These are phyloP conservation scores for Metaphire vulgaris DNA, from an alignment of 1,140 invertebrate species.

Conservation along the genomic window DNA sequence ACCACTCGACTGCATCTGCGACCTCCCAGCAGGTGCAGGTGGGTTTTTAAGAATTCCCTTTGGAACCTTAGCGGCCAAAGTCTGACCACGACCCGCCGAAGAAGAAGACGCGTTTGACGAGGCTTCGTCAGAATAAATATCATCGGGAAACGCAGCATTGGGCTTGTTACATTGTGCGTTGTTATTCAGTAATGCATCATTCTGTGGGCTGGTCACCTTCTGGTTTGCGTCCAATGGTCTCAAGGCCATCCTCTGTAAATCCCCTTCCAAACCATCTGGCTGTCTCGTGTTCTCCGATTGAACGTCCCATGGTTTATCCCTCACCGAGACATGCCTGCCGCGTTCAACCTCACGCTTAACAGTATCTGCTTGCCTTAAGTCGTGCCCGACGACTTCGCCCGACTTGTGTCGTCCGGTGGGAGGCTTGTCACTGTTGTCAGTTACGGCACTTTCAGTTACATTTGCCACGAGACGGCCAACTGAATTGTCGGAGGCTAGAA, in stretches of 20 bases:
- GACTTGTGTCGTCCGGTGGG: neutral
- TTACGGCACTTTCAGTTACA: no score
- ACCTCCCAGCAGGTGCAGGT: neutral
- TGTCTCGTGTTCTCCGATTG: neutral
- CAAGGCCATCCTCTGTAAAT: neutral
- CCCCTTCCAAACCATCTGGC: neutral
- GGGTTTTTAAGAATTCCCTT: neutral
- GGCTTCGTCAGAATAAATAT: neutral
- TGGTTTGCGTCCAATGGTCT: neutral
- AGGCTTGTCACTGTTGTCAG: no score
- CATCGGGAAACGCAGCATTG: no score
- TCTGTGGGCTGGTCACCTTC: no score
- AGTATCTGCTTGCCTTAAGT: neutral
- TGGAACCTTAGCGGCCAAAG: neutral
- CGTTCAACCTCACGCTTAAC: neutral
- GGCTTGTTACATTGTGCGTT: no score
- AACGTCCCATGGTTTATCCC: neutral
- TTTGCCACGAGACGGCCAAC: no score
- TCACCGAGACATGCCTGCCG: no score
- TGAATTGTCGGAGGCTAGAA: no score
- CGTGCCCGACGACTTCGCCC: neutral
- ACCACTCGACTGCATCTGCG: no score
- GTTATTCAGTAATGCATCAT: no score
- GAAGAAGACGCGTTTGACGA: neutral
- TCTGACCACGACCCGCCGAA: neutral